Base-by-base conservation (phyloP, 2,888 invertebrate genomes). In the Eubasilissa splendida region DNA sequence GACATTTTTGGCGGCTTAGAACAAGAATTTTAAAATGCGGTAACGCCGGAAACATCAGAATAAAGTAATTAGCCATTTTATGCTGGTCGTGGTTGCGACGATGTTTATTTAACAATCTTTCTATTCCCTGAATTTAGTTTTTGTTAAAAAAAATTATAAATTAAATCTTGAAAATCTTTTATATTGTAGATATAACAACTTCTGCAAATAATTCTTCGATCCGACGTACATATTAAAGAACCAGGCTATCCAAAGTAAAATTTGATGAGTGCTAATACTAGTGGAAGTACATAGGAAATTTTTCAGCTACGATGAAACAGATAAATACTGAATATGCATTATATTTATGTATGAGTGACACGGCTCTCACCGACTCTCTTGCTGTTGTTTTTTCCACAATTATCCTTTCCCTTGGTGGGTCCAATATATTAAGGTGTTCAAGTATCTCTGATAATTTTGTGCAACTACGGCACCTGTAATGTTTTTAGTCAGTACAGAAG, bases 361-460 rank as follows among this genome's bases (percentile, higher is more conserved):
- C 42, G 68, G 68, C 52, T 9, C 42, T 68, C 10, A 11, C 33
- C 1, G 68, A 14, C 74, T 59, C 42, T 59, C 33, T 74, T 74
- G n/a, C 52, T 76, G 63, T 63, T 76, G 76, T 50, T 63, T 14
- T 10, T 76, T 9, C 52, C 31, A 60, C 14, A 42, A 31, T 1
- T 76, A 76, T 63, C 60, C 31, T 8, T 63, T 14, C 22, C 63
- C 76, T 8, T 53, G 63, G 59, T 76, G 60, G 76, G 63, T 76
- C 9, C 50, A 60, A 22, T 76, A 53, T n/a, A 76, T 76, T 12
- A 76, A 76, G 14, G 63, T 14, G 52, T 76, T 14, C 53, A 76
- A n/a, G 53, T 76, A 4, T 52, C 76, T 52, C 22, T 63, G 50
- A 12, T 63, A 52, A 53, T 76, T n/a, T 10, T 76, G 7, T 76